Evolutionary conservation across 2,888 invertebrate species (phyloP).

Genomic region (Torymus auratus): DNA sequence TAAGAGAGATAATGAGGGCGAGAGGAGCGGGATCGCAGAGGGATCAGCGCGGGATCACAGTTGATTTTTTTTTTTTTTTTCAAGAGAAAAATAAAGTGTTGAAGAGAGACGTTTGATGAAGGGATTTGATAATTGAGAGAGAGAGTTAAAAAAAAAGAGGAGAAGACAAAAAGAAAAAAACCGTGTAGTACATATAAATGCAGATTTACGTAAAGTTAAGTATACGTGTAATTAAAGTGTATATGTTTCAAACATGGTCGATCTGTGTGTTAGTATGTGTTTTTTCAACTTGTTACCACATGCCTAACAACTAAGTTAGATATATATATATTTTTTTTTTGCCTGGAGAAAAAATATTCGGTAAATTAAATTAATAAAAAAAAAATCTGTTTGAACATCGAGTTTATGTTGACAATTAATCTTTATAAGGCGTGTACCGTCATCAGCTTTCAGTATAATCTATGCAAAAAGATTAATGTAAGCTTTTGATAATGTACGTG

Average conservation of each 20-base stretch:
- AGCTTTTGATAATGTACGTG: neutral
- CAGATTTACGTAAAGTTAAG: slow-evolving; percentile 61
- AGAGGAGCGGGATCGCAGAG: slow-evolving; percentile 17
- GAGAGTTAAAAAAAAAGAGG: slow-evolving; percentile 70
- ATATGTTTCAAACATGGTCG: slow-evolving; percentile 11
- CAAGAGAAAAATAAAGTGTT: slow-evolving; percentile 52
- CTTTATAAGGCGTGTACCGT: too few relatives aligned
- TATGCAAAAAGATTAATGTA: too few relatives aligned
- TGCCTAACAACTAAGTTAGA: slow-evolving; percentile 42
- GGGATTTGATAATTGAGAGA: slow-evolving; percentile 52
- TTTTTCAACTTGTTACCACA: slow-evolving; percentile 35
- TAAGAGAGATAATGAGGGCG: slow-evolving; percentile 49
- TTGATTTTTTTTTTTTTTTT: slow-evolving; percentile 49
- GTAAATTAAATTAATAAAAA: too few relatives aligned
- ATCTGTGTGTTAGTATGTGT: slow-evolving; percentile 46
- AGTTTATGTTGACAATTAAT: too few relatives aligned
- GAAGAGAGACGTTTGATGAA: slow-evolving; percentile 53
- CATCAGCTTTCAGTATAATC: too few relatives aligned
- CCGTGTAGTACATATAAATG: slow-evolving; percentile 76
- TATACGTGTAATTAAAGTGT: slow-evolving; percentile 55
- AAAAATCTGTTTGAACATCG: too few relatives aligned
- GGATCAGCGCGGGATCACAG: slow-evolving; percentile 4
- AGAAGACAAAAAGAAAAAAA: slow-evolving; percentile 75
- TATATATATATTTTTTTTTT: neutral
- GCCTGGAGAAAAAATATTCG: slow-evolving; percentile 42